Conservation (phyloP, 2,888 invertebrate species). For the Cosmorhoe ocellata region DNA sequence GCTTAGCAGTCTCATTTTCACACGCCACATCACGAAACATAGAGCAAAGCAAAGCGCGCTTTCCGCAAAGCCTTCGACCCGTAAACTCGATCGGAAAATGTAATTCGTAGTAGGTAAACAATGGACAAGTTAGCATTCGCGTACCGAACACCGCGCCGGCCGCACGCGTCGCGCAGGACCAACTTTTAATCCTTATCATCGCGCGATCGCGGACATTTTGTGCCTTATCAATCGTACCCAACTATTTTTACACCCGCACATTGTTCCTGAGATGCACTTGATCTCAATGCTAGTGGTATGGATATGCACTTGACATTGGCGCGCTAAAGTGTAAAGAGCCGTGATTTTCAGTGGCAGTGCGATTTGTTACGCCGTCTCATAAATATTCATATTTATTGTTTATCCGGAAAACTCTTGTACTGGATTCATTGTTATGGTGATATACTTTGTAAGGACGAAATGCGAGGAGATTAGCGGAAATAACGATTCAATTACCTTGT, state of each 20-base stretch:
- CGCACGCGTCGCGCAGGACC: constrained; percentile 62
- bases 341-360: constrained; percentile 61
- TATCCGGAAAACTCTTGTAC: constrained; percentile 64
- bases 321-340: constrained; percentile 41
- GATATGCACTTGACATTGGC: constrained; percentile 66
- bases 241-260: constrained; percentile 42
- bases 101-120: constrained; percentile 75
- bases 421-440: constrained; percentile 73
- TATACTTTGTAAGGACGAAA: constrained; percentile 59
- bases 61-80: constrained; percentile 66
- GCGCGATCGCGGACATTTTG: constrained; percentile 53
- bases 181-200: constrained; percentile 54
- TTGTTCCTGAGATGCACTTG: constrained; percentile 59
- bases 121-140: constrained; percentile 73
- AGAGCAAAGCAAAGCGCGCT: constrained; percentile 12
- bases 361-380: constrained; percentile 54
- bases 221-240: constrained; percentile 64
- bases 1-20: constrained; percentile 11
- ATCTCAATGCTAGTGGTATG: constrained; percentile 53
- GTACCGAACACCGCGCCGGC: constrained; percentile 65
- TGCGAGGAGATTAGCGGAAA: constrained; percentile 65
- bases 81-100: constrained; percentile 77
- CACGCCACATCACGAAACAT: constrained; percentile 16
- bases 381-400: constrained; percentile 64
- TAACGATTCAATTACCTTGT: constrained; percentile 61